phyloP scores from a whole-genome alignment of 2,113 vertebrate species.

The Melospiza melodia region DNA sequence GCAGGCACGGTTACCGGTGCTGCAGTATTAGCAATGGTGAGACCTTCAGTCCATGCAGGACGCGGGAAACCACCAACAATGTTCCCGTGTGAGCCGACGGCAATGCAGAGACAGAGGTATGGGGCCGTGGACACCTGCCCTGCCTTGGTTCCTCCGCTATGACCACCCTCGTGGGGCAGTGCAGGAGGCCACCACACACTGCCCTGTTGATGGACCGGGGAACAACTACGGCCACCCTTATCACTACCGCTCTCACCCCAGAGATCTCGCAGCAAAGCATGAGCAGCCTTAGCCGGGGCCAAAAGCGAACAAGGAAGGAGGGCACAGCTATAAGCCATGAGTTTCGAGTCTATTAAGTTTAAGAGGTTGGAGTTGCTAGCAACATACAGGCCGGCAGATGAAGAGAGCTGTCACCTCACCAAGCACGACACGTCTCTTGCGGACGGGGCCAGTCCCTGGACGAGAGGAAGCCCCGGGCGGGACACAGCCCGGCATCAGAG shows the following conservation, averaged over 20 bases:
- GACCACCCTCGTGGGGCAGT: not conserved
- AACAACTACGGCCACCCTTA: not conserved
- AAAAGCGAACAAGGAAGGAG: not conserved
- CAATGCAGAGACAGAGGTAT: not conserved
- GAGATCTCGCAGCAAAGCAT: not conserved
- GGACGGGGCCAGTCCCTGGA: not conserved
- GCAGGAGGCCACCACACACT: accelerated
- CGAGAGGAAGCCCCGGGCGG: not conserved
- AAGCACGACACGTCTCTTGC: too few species aligned
- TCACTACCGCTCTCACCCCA: not conserved
- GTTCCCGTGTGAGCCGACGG: not conserved
- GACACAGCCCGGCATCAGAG: not conserved
- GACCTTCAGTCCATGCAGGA: not conserved
- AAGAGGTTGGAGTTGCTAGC: not conserved
- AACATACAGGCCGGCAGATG: not conserved
- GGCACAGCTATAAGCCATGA: not conserved
- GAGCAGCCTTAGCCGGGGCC: not conserved
- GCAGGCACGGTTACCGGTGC: not conserved
- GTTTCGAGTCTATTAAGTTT: not conserved
- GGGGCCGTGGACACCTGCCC: not conserved
- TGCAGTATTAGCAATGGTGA: not conserved
- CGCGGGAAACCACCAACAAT: not conserved
- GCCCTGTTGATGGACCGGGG: accelerated
- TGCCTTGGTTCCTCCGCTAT: not conserved
- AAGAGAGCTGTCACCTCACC: not conserved